Evolutionary conservation across 2,888 invertebrate species (phyloP).

Genomic region (Hirudinaria manillensis): DNA sequence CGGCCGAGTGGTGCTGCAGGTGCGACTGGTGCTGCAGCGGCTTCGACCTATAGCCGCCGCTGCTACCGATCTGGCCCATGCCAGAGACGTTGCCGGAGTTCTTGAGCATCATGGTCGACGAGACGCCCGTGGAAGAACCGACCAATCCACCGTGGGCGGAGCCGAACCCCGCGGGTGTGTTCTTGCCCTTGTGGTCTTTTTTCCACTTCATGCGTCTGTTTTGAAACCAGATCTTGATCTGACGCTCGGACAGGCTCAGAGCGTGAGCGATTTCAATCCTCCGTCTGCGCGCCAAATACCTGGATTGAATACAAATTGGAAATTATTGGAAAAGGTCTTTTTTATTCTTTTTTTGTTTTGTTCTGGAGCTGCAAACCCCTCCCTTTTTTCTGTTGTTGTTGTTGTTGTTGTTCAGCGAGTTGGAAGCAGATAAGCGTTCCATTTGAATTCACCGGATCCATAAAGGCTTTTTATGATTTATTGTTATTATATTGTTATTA

Average conservation of each 20-base stretch:
- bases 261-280: constrained; percentile 31
- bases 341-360: no score
- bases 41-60: constrained; percentile 18
- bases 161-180: background rate
- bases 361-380: no score
- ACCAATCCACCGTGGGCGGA: background rate
- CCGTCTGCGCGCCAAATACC: constrained; percentile 27
- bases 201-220: constrained; percentile 30
- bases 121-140: constrained; percentile 14
- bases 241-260: constrained; percentile 30
- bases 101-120: constrained; percentile 27
- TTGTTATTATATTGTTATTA: no score
- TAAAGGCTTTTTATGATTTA: no score
- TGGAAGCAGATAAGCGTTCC: no score
- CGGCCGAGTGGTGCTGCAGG: background rate
- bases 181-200: constrained; percentile 30
- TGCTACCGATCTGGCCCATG: background rate
- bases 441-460: no score
- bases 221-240: constrained; percentile 31
- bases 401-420: no score
- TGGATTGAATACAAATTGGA: constrained; percentile 3
- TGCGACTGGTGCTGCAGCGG: constrained; percentile 19
- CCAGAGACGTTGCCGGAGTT: background rate
- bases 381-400: no score
- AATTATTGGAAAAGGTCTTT: background rate